phyloP scores from a whole-genome alignment of 2,888 invertebrate genomes.

The Antitype chi region DNA sequence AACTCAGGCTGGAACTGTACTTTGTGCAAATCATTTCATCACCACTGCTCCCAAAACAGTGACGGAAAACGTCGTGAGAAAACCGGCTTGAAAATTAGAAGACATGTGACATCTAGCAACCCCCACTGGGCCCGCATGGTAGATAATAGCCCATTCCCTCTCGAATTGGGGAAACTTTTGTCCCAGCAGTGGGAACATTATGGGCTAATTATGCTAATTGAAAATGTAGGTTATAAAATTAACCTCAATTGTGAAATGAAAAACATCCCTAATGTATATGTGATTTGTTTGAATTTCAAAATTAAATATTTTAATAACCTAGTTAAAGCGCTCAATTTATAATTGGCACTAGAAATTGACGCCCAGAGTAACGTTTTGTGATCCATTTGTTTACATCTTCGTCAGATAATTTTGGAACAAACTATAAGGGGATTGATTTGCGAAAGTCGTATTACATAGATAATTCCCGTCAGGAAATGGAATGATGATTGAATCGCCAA shows the following conservation, averaged over 20 bases:
- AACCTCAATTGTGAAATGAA: neutral
- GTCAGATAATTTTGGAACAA: neutral
- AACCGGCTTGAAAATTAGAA: neutral
- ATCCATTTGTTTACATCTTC: conserved; percentile 1
- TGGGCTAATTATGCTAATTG: neutral
- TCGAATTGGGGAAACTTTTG: neutral
- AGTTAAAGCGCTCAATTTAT: neutral
- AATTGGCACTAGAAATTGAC: neutral
- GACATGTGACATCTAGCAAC: neutral
- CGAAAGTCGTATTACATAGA: conserved; percentile 52
- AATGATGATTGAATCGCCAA: conserved; percentile 62
- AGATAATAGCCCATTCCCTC: neutral
- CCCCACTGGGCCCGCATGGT: neutral
- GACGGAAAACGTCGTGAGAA: too few relatives aligned
- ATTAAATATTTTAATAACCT: neutral
- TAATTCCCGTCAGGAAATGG: conserved; percentile 57
- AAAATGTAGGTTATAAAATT: too few relatives aligned
- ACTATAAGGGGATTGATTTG: conserved; percentile 56
- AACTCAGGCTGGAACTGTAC: too few relatives aligned
- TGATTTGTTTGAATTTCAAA: neutral
- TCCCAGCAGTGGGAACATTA: too few relatives aligned
- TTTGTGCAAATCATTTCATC: too few relatives aligned
- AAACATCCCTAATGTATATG: neutral
- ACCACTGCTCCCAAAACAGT: too few relatives aligned
- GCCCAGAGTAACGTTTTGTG: neutral